Evolutionary conservation across 2,797 vertebrate genomes (phyloP).

Genomic region (Gastrophryne carolinensis): DNA sequence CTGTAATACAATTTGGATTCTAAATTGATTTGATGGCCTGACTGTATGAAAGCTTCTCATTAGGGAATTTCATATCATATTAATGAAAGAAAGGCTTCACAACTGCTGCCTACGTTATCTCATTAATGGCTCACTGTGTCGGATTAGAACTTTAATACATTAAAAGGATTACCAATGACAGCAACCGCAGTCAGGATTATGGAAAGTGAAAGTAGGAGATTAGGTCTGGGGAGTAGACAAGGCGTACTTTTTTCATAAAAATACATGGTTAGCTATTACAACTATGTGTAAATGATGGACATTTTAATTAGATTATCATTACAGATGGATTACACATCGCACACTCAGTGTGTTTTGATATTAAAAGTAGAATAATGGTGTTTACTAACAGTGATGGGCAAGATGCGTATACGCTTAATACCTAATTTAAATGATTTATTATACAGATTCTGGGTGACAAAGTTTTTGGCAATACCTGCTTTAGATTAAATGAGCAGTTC

Average conservation of each 20-base stretch:
- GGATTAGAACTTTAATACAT: slow-evolving; percentile 6
- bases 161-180: slow-evolving; percentile 28
- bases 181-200: slow-evolving; percentile 14
- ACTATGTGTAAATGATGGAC: slow-evolving; percentile 34
- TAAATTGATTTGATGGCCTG: slow-evolving; percentile 12
- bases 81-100: slow-evolving; percentile 35
- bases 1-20: background rate
- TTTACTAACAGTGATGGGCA: background rate
- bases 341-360: background rate
- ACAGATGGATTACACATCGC: slow-evolving; percentile 23
- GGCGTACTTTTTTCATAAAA: slow-evolving; percentile 13
- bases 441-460: background rate
- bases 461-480: background rate
- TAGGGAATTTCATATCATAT: slow-evolving; percentile 12
- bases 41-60: slow-evolving; percentile 36
- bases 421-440: background rate
- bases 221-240: slow-evolving; percentile 23
- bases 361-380: background rate
- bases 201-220: slow-evolving; percentile 38
- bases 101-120: slow-evolving; percentile 23
- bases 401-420: background rate
- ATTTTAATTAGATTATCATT: slow-evolving; percentile 42
- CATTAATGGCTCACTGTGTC: slow-evolving; percentile 23
- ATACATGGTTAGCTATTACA: slow-evolving; percentile 41
- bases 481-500: background rate